phyloP scores from a whole-genome alignment of 2,888 invertebrate genomes.

The Spicauda simplicius region DNA sequence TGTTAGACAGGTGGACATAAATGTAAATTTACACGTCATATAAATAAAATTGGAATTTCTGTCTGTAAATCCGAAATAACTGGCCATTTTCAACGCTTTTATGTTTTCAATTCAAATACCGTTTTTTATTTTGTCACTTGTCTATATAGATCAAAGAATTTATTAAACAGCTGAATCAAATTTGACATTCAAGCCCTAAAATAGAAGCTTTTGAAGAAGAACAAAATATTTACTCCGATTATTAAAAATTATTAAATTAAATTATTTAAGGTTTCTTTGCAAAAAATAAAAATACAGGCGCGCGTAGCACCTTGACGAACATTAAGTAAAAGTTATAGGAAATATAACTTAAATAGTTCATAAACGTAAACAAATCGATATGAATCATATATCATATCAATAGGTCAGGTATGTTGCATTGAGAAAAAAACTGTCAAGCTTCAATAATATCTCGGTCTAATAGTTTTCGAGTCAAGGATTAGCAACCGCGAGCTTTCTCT shows the following conservation, averaged over 20 bases:
- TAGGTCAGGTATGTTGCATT: not conserved
- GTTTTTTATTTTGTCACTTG: not conserved
- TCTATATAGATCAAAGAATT: too few species aligned
- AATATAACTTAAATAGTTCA: not conserved
- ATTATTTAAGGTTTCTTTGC: too few species aligned
- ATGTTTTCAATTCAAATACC: not conserved
- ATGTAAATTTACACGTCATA: slow-evolving; percentile 25
- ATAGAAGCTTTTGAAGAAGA: too few species aligned
- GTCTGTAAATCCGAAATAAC: not conserved
- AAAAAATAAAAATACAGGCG: too few species aligned
- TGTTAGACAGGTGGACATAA: slow-evolving; percentile 30
- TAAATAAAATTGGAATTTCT: slow-evolving; percentile 1
- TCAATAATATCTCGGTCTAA: slow-evolving; percentile 32
- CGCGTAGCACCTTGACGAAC: too few species aligned
- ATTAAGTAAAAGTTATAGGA: not conserved
- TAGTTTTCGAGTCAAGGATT: slow-evolving; percentile 44
- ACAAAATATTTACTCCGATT: too few species aligned
- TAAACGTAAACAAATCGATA: slow-evolving; percentile 3
- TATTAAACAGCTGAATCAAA: too few species aligned
- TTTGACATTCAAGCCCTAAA: too few species aligned
- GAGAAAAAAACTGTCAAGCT: slow-evolving; percentile 25
- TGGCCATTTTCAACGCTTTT: not conserved
- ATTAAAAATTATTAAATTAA: too few species aligned
- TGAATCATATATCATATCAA: not conserved
- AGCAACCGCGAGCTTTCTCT: slow-evolving; percentile 45